These are phyloP conservation scores for Hyalella azteca DNA, from an alignment of 2,888 invertebrate genomes.

Conservation along the genomic window DNA sequence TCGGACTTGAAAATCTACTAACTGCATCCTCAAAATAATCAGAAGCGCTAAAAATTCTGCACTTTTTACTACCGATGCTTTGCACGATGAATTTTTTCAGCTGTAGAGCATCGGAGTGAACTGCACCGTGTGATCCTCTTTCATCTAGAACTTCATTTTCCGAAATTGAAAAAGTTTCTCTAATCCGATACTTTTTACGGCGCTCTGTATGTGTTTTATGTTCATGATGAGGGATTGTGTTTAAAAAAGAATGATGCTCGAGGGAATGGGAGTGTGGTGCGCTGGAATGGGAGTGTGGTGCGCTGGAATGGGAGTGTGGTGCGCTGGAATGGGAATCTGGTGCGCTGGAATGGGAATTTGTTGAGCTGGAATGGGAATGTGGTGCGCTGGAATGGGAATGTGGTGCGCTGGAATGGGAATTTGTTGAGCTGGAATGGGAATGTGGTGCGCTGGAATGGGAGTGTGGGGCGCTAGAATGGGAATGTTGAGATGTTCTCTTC, in stretches of 20 bases:
- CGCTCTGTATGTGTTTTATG: background rate
- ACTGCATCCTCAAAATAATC: too few relatives aligned
- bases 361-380: background rate
- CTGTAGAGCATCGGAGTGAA: too few relatives aligned
- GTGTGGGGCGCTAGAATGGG: background rate
- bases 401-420: background rate
- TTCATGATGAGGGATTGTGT: background rate
- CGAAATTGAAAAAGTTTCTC: background rate
- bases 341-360: background rate
- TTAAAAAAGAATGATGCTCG: background rate
- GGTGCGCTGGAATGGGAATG: background rate
- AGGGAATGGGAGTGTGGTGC: background rate
- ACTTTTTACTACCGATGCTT: too few relatives aligned
- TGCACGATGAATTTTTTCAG: too few relatives aligned
- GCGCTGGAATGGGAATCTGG: background rate
- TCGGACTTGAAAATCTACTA: too few relatives aligned
- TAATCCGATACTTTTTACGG: background rate
- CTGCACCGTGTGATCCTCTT: too few relatives aligned
- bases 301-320: background rate
- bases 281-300: background rate
- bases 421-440: too few relatives aligned
- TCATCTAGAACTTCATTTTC: constrained; percentile 4
- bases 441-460: background rate
- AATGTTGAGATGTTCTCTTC: background rate
- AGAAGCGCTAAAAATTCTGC: too few relatives aligned